Conservation (phyloP, 2,113 vertebrate genomes). For the Oplegnathus fasciatus region DNA sequence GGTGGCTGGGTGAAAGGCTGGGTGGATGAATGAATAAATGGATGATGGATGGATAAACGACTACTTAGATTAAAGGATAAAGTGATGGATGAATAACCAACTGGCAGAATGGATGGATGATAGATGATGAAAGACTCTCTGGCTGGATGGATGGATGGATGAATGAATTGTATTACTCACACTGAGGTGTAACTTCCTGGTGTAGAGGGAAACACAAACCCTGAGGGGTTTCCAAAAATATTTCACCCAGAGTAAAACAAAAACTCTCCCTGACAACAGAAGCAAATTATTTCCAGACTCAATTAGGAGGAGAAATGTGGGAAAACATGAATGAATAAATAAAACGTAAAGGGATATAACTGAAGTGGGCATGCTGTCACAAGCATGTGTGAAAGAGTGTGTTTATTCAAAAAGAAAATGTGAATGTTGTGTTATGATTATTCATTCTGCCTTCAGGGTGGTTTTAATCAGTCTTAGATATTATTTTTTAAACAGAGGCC, state of each 20-base stretch:
- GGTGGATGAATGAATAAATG: not conserved
- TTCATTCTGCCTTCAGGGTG: constrained; percentile 34
- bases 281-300: not conserved
- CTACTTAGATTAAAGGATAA: too few relatives aligned
- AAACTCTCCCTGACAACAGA: not conserved
- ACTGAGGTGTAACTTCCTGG: not conserved
- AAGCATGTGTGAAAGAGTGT: not conserved
- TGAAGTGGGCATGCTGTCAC: constrained; percentile 20
- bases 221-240: not conserved
- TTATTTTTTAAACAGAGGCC: constrained; percentile 36
- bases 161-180: not conserved
- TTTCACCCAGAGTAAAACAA: not conserved
- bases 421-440: constrained; percentile 24
- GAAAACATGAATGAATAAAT: not conserved
- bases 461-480: constrained; percentile 1
- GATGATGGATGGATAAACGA: too few relatives aligned
- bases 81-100: not conserved
- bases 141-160: not conserved
- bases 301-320: not conserved
- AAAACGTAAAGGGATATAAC: not conserved
- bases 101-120: not conserved
- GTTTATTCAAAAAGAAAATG: not conserved
- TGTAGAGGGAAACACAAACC: not conserved
- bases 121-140: not conserved
- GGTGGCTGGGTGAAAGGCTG: not conserved